Conservation (phyloP, 2,888 invertebrate species). For the Caenorhabditis sp. region DNA sequence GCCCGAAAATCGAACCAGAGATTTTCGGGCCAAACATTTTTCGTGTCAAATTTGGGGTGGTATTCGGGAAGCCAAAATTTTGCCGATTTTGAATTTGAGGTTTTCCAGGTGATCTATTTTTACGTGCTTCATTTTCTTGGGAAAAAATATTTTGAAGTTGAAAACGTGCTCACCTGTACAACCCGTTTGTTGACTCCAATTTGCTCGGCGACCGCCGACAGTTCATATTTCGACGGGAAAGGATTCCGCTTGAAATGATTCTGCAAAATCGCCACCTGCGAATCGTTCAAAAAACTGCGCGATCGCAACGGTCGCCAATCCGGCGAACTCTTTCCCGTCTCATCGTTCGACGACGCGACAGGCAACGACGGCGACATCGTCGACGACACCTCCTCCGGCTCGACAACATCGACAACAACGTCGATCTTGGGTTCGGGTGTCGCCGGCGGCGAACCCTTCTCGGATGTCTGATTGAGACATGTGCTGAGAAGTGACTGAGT, state of each 20-base stretch:
- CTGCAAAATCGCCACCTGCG: constrained; percentile 87
- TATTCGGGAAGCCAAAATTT: no score
- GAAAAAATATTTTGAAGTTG: neutral
- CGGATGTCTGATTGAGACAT: neutral
- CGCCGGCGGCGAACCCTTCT: neutral
- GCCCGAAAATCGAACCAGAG: no score
- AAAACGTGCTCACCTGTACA: constrained; percentile 74
- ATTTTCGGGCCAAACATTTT: no score
- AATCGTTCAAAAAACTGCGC: constrained; percentile 90
- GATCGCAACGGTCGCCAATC: constrained; percentile 74
- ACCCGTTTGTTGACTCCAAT: constrained; percentile 80
- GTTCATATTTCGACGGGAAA: constrained; percentile 90
- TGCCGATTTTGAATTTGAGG: no score
- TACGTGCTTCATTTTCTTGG: neutral
- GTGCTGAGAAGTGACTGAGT: constrained; percentile 18
- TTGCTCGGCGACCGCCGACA: constrained; percentile 84
- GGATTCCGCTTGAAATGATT: constrained; percentile 89
- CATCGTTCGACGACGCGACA: neutral
- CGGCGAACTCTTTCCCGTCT: constrained; percentile 15
- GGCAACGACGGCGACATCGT: neutral
- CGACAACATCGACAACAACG: constrained; percentile 22
- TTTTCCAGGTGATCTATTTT: no score
- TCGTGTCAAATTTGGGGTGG: no score
- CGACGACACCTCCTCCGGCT: constrained; percentile 8
- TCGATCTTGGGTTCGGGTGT: constrained; percentile 38